Base-by-base conservation (phyloP, 2,888 invertebrate species). In the Xanthia icteritia region DNA sequence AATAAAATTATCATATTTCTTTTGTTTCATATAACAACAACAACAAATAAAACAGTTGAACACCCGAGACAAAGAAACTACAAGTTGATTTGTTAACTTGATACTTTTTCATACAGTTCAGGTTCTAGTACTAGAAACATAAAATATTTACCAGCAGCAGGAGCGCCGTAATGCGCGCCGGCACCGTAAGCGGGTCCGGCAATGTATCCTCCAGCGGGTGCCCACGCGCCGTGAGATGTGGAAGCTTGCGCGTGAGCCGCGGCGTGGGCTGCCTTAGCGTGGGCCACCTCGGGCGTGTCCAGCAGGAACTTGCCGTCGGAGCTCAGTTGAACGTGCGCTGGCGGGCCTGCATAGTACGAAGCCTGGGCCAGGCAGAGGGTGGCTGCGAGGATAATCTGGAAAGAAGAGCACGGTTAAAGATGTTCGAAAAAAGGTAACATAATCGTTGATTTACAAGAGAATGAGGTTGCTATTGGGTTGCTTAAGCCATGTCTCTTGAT, bases 261-360 rank as follows among this genome's bases (percentile, higher is more conserved):
- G 20, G 95, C 89, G 80, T 97, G 97, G 0, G 96, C 96, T 15
- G 96, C 96, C 84, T 95, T 96, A 5, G 97, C 97, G 92, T 97
- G 97, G 27, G 97, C 96, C 6, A 97, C 97, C 88, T 97, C 97
- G 2, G 97, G 97, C 20, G 97, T 97, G 91, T 97, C 97, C 63
- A 97, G 88, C 60, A 97, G 88, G 89, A 94, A 93, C 82, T 96
- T 95, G 91, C 97, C 97, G 86, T 97, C 97, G 3, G 94, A 92
- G 84, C 96, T 96, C 9, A 97, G 94, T 84, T 96, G 95, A 84
- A 97, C 89, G 87, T 92, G 96, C 39, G 96, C 97, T 86, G 94
- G 97, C 77, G 95, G 96, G 87, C 94, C 97, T 85, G 94, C 95
- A 95, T 94, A 97, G 92, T 95, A 97, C n/a, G 97, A 97, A 73